Evolutionary conservation across 1,140 invertebrate species (phyloP).

Genomic region (Micrasema minimum): DNA sequence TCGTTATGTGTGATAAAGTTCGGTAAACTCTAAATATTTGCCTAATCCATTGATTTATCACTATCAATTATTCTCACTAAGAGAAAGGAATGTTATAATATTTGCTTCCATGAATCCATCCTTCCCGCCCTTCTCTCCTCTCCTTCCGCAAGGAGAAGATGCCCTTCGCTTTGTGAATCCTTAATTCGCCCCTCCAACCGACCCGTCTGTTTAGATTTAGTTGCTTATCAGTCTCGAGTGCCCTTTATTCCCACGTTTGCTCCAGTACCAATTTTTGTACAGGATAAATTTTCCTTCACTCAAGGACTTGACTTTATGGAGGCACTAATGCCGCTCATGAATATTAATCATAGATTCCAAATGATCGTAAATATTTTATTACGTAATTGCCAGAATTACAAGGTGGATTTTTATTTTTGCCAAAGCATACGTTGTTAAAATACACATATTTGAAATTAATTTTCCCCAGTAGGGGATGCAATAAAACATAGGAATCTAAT

Average conservation of each 20-base stretch:
- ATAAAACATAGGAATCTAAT: no score
- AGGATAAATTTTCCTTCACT: constrained; percentile 21
- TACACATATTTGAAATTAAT: no score
- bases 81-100: no score
- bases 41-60: no score
- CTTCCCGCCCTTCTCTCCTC: not conserved
- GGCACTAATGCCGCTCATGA: constrained; percentile 15
- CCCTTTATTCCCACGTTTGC: constrained; percentile 12
- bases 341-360: constrained; percentile 21
- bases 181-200: constrained; percentile 41
- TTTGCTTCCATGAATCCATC: not conserved
- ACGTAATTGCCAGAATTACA: constrained; percentile 7
- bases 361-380: constrained; percentile 18
- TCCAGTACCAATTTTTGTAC: constrained; percentile 19
- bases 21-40: no score
- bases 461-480: no score
- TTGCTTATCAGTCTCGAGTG: constrained; percentile 45
- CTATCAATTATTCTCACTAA: no score
- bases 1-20: no score
- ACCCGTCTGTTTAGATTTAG: constrained; percentile 47
- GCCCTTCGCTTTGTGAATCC: constrained; percentile 50
- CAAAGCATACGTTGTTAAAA: no score
- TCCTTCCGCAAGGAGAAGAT: constrained; percentile 10
- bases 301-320: not conserved
- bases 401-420: not conserved